These are phyloP conservation scores for Zonotrichia albicollis DNA, from an alignment of 2,797 vertebrate genomes.

Conservation along the genomic window DNA sequence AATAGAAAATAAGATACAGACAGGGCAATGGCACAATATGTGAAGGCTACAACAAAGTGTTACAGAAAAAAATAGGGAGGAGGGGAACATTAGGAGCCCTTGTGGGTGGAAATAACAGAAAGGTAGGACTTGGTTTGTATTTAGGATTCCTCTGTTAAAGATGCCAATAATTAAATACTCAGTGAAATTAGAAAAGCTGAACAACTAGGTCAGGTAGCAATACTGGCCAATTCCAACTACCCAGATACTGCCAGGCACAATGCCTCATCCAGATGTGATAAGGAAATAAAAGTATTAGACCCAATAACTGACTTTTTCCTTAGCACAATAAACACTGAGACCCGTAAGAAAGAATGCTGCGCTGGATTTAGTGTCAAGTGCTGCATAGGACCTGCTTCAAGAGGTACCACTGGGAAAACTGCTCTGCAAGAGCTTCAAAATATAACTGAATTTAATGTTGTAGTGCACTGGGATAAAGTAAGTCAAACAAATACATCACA, in stretches of 20 bases:
- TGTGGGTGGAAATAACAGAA: not conserved
- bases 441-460: not conserved
- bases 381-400: not conserved
- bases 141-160: not conserved
- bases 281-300: not conserved
- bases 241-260: not conserved
- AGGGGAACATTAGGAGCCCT: not conserved
- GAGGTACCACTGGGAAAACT: not conserved
- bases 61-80: not conserved
- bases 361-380: not conserved
- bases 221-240: not conserved
- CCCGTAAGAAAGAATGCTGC: not conserved
- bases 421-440: not conserved
- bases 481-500: constrained; percentile 31
- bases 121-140: not conserved
- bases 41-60: not conserved
- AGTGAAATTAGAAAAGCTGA: not conserved
- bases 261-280: not conserved
- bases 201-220: not conserved
- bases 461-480: not conserved
- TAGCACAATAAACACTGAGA: not conserved
- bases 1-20: not conserved
- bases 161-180: not conserved
- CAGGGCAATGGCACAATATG: not conserved
- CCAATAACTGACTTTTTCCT: not conserved